phyloP scores from a whole-genome alignment of 1,140 invertebrate genomes.

The Euglossa dilemma region DNA sequence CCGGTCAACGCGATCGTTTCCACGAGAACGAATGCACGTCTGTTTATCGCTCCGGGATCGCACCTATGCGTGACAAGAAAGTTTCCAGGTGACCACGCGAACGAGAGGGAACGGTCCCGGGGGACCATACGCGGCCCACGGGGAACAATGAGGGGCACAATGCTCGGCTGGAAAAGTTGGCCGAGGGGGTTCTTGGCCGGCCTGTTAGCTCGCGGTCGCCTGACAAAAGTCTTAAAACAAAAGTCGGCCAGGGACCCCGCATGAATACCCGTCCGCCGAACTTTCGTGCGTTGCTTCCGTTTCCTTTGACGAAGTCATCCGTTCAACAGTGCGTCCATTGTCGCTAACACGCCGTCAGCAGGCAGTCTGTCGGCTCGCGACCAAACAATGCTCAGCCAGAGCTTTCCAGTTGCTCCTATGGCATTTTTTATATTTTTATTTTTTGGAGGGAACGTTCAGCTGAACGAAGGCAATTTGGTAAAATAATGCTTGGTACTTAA shows the following conservation, averaged over 20 bases:
- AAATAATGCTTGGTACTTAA: not conserved
- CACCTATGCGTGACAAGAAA: conserved; percentile 37
- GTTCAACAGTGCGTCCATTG: conserved; percentile 61
- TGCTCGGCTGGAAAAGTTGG: conserved; percentile 60
- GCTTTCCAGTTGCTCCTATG: not conserved
- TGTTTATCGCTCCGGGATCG: not conserved
- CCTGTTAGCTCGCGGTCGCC: conserved; percentile 36
- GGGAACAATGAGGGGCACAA: conserved; percentile 55
- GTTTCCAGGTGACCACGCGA: conserved; percentile 47
- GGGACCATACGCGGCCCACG: conserved; percentile 42
- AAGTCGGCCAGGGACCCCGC: conserved; percentile 41
- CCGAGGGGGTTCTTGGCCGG: conserved; percentile 21
- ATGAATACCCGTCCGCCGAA: conserved; percentile 60
- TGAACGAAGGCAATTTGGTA: not conserved
- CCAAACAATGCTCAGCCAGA: conserved; percentile 41
- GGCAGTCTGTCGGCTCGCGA: conserved; percentile 27
- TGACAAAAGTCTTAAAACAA: conserved; percentile 70
- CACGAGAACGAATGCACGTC: too few relatives aligned
- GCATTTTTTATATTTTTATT: not conserved
- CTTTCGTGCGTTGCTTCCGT: conserved; percentile 64
- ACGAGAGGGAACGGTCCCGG: conserved; percentile 18
- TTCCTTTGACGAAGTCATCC: conserved; percentile 68
- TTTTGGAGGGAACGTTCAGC: not conserved
- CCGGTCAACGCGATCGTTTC: not conserved
- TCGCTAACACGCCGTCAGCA: conserved; percentile 43